Evolutionary conservation across 2,888 invertebrate genomes (phyloP).

Genomic region (Eupithecia subfuscata): DNA sequence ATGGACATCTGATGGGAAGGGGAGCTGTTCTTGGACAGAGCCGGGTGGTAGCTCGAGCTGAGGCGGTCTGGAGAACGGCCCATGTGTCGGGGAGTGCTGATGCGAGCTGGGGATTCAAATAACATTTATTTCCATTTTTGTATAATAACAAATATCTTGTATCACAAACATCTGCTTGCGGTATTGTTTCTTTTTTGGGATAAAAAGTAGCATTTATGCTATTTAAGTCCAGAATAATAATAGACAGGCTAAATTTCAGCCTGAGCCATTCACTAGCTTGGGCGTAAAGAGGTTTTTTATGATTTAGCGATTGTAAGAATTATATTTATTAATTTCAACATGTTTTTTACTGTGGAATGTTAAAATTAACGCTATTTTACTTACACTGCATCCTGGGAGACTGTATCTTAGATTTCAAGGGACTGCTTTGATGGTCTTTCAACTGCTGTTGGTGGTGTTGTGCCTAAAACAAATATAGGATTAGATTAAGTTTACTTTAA

Average conservation of each 20-base stretch:
- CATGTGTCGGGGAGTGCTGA: slow-evolving; percentile 66
- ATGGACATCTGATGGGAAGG: slow-evolving; percentile 65
- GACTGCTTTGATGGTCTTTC: slow-evolving; percentile 86
- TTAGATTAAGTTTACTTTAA: not conserved
- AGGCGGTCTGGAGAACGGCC: slow-evolving; percentile 89
- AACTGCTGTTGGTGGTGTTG: slow-evolving; percentile 95
- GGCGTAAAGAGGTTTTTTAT: too few relatives aligned
- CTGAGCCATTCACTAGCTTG: too few relatives aligned
- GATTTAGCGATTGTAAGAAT: not conserved
- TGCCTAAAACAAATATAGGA: slow-evolving; percentile 76
- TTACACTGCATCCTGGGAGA: slow-evolving; percentile 81
- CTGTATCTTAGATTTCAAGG: slow-evolving; percentile 72
- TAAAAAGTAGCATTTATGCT: too few relatives aligned
- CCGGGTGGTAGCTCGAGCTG: slow-evolving; percentile 87
- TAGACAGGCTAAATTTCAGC: too few relatives aligned
- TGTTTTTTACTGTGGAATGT: not conserved
- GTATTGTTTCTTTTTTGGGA: too few relatives aligned
- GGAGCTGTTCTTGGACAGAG: slow-evolving; percentile 59
- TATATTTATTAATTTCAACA: not conserved
- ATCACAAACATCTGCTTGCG: too few relatives aligned
- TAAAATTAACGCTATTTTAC: slow-evolving; percentile 35
- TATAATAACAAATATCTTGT: too few relatives aligned
- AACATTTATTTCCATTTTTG: not conserved
- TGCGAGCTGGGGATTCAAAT: slow-evolving; percentile 60
- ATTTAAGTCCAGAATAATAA: too few relatives aligned